These are phyloP conservation scores for Phoeniculus purpureus DNA, from an alignment of 2,797 vertebrate genomes.

Conservation along the genomic window DNA sequence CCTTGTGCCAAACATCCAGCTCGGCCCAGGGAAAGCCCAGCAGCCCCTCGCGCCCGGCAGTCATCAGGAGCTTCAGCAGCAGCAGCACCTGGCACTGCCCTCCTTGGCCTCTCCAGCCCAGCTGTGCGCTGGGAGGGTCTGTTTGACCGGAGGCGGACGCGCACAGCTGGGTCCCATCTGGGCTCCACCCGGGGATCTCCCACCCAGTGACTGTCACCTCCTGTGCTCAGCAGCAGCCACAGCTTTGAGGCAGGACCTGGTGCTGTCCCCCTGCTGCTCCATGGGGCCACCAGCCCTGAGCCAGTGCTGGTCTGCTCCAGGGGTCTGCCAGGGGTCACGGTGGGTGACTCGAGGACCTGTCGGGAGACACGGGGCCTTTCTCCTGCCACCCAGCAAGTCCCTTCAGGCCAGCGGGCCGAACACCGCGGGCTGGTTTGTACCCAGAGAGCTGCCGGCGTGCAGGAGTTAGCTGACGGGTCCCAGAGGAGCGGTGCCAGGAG, in stretches of 20 bases:
- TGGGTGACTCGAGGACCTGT: neutral
- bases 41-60: fast-evolving
- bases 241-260: neutral
- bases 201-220: neutral
- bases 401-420: neutral
- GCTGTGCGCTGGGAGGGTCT: fast-evolving
- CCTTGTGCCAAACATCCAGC: neutral
- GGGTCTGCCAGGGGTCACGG: neutral
- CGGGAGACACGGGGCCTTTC: neutral
- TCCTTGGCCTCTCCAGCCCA: fast-evolving
- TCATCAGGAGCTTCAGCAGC: neutral
- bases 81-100: neutral
- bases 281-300: neutral
- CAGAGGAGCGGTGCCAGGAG: neutral
- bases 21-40: neutral
- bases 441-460: neutral
- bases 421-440: neutral
- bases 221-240: neutral
- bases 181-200: neutral
- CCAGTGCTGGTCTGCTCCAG: fast-evolving
- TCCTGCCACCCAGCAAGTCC: neutral
- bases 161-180: fast-evolving
- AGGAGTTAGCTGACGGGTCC: neutral
- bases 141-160: neutral
- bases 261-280: fast-evolving